A percentile compares a stretch with the other conserved stretches of the same genome.
Evolutionary conservation across 2,888 invertebrate genomes (phyloP).

Genomic region (Trichogramma dendrolimi): DNA sequence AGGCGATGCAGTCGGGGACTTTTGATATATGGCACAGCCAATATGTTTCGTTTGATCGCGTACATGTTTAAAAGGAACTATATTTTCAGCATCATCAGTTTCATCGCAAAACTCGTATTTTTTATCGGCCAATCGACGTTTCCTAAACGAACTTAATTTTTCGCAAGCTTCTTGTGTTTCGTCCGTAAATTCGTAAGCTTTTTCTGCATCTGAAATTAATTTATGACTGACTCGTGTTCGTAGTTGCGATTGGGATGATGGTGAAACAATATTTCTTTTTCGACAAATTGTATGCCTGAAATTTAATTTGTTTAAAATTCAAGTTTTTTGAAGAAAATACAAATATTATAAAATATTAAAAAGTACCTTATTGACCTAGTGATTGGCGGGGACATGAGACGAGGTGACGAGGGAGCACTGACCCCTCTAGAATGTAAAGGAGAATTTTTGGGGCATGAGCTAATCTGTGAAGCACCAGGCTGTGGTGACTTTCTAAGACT

Average conservation of each 20-base stretch:
- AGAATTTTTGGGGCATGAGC: constrained; percentile 40
- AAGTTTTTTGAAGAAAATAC: background rate
- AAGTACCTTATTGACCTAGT: constrained; percentile 34
- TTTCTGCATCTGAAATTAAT: constrained; percentile 57
- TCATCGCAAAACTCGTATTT: constrained; percentile 89
- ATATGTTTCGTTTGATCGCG: constrained; percentile 47
- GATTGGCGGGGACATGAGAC: constrained; percentile 48
- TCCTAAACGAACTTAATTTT: constrained; percentile 80
- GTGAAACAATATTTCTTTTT: constrained; percentile 44
- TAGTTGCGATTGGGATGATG: constrained; percentile 42
- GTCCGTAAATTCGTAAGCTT: constrained; percentile 81
- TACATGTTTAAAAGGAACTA: constrained; percentile 54
- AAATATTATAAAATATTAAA: background rate
- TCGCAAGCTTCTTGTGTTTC: constrained; percentile 77
- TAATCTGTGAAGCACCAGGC: constrained; percentile 44
- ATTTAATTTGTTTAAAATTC: background rate
- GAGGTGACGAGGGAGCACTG: constrained; percentile 45
- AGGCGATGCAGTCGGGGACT: constrained; percentile 44
- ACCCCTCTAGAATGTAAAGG: constrained; percentile 46
- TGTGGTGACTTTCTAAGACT: constrained; percentile 48
- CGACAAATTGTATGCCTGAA: constrained; percentile 43
- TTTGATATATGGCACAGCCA: constrained; percentile 42
- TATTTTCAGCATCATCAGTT: constrained; percentile 60
- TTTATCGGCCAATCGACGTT: constrained; percentile 81
- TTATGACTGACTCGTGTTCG: constrained; percentile 46